A percentile compares a stretch with the other conserved stretches of the same genome.
These are phyloP conservation scores for Eilema caniola DNA, from an alignment of 2,888 invertebrate species.

Conservation along the genomic window DNA sequence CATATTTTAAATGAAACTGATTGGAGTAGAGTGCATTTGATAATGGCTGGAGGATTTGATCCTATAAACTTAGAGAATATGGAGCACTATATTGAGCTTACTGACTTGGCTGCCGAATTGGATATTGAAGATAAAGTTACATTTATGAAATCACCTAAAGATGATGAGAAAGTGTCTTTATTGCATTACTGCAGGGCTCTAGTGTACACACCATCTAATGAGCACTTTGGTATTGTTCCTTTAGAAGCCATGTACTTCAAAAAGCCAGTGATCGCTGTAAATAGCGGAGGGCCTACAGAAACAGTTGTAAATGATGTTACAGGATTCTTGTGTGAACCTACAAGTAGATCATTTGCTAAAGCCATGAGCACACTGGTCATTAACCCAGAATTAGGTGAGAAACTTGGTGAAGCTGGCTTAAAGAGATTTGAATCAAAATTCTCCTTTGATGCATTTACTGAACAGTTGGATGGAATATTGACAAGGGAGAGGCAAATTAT, in stretches of 20 bases:
- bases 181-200: slow-evolving; percentile 92
- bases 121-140: slow-evolving; percentile 91
- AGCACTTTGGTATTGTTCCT: slow-evolving; percentile 99
- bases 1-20: slow-evolving; percentile 82
- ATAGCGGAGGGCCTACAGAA: slow-evolving; percentile 98
- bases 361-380: slow-evolving; percentile 91
- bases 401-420: slow-evolving; percentile 92
- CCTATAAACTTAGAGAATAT: slow-evolving; percentile 95
- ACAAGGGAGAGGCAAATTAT: slow-evolving; percentile 78
- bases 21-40: slow-evolving; percentile 91
- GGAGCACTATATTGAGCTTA: slow-evolving; percentile 93
- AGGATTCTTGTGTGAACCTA: slow-evolving; percentile 92
- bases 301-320: slow-evolving; percentile 93
- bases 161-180: slow-evolving; percentile 93
- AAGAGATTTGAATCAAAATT: slow-evolving; percentile 92
- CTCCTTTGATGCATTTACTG: slow-evolving; percentile 93
- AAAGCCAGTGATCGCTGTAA: slow-evolving; percentile 97
- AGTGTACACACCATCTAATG: slow-evolving; percentile 98
- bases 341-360: slow-evolving; percentile 90
- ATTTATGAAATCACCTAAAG: slow-evolving; percentile 95
- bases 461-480: slow-evolving; percentile 88
- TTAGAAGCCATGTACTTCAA: slow-evolving; percentile 98
- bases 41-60: slow-evolving; percentile 99
- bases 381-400: slow-evolving; percentile 86
- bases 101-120: slow-evolving; percentile 88